Base-by-base conservation (phyloP, 2,888 invertebrate genomes). In the Seladonia tumulorum region DNA sequence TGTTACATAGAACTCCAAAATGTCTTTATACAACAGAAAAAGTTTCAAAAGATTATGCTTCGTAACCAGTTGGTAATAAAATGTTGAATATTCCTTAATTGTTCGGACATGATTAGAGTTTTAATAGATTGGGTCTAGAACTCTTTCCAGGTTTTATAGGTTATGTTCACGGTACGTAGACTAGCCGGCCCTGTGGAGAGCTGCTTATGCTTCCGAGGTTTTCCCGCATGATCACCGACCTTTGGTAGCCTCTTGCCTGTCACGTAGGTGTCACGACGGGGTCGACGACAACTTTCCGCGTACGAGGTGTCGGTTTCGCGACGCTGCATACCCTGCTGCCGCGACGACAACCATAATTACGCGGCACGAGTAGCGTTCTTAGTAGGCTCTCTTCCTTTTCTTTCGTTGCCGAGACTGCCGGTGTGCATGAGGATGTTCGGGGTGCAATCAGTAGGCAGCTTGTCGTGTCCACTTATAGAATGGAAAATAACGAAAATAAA, bases 241-340 rank as follows among this genome's bases (percentile, higher is more conserved):
- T 85, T 82, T 81, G 66, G 75, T 70, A 80, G 79, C 81, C 75
- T 57, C 35, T 77, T 63, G 66, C 71, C 74, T 49, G 83, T 89
- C 88, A 87, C 88, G 88, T 88, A 74, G 63, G 70, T 74, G 74
- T 70, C 83, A 35, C 83, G 74, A 74, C 60, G 74, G 60, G 73
- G 68, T 72, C 63, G 71, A 16, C 35, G 63, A 66, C 76, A 29
- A 76, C 72, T 66, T 79, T 66, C 66, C 63, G 53, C n/a, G 45
- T 60, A 76, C 66, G 49, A 79, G 66, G 68, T 81, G 68, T 81
- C 70, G 74, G n/a, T 70, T 60, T 70, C 74, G 70, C 74, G 75
- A 57, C 82, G 70, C 70, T 81, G 57, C 49, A 74, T 82, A 45
- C 14, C n/a, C 76, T 35, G 42, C 80, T 39, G 47, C 18, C 25